These are phyloP conservation scores for Hylaeus anthracinus DNA, from an alignment of 1,140 invertebrate genomes.

Conservation along the genomic window DNA sequence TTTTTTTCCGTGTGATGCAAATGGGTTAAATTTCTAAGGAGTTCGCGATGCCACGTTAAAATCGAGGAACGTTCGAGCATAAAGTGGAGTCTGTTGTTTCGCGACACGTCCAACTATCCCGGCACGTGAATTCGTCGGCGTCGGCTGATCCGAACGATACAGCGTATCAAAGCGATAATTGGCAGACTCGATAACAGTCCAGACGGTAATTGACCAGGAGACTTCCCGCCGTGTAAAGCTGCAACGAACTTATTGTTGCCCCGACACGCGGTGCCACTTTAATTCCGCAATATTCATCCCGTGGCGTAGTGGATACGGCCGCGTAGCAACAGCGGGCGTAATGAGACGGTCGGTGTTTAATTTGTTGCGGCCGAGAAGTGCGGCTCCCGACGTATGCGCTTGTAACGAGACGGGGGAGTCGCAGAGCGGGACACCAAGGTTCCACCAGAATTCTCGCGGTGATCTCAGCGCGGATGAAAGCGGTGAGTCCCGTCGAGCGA, in stretches of 20 bases:
- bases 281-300: constrained; percentile 40
- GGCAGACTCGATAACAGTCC: constrained; percentile 37
- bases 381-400: not conserved
- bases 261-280: constrained; percentile 32
- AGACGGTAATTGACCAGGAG: constrained; percentile 24
- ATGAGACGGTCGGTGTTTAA: constrained; percentile 40
- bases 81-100: not conserved
- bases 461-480: constrained; percentile 41
- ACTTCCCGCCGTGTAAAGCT: constrained; percentile 13
- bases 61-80: no score
- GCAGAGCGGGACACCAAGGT: not conserved
- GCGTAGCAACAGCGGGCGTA: constrained; percentile 17
- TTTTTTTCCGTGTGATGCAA: no score
- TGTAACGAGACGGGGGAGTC: not conserved
- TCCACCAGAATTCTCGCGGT: constrained; percentile 30
- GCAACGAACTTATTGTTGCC: constrained; percentile 15
- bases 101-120: not conserved
- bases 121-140: not conserved
- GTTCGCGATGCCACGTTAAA: no score
- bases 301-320: not conserved
- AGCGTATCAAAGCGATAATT: constrained; percentile 56
- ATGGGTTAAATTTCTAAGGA: no score
- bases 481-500: constrained; percentile 32
- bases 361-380: constrained; percentile 24
- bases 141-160: constrained; percentile 31